Conservation (phyloP, 2,113 vertebrate genomes). For the Nesoenas mayeri region DNA sequence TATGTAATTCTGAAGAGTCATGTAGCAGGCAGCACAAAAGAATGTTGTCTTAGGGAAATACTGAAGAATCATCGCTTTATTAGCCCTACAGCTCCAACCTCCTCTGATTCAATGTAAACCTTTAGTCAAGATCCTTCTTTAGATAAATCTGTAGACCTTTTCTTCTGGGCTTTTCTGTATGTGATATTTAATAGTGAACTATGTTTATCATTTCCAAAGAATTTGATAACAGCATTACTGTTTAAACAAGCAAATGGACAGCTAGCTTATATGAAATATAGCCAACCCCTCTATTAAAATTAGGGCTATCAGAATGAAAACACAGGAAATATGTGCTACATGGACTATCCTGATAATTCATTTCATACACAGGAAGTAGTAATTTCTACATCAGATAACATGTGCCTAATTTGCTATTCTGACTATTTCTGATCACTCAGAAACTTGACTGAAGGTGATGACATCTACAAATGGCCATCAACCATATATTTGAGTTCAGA, state of each 20-base stretch:
- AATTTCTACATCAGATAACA: neutral
- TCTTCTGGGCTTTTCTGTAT: neutral
- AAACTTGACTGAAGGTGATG: neutral
- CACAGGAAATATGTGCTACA: neutral
- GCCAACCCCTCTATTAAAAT: neutral
- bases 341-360: neutral
- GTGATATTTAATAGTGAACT: neutral
- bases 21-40: neutral
- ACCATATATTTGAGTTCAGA: neutral
- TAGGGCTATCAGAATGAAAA: neutral
- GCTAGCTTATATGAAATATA: neutral
- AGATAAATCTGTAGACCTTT: neutral
- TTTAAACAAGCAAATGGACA: neutral
- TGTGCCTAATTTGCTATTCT: neutral
- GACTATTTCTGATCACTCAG: neutral
- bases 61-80: neutral
- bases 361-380: neutral
- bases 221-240: neutral
- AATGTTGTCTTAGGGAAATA: neutral
- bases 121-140: neutral
- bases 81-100: neutral
- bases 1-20: slow-evolving; percentile 39
- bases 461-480: neutral
- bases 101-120: neutral
- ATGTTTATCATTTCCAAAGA: neutral